Conservation (phyloP, 2,888 invertebrate species). For the Spilosoma lubricipeda region DNA sequence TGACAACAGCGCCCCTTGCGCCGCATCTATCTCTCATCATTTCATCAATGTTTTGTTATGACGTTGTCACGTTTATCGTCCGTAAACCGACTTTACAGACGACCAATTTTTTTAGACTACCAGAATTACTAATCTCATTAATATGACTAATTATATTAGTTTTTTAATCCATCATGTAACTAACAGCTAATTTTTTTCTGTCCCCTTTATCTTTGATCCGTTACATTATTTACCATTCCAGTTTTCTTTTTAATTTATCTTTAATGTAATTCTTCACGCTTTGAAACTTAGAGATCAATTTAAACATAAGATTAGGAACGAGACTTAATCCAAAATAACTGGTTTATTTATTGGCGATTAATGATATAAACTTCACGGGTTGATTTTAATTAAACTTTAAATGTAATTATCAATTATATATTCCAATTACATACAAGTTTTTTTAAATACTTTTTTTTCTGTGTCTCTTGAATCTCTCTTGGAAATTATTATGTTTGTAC, state of each 20-base stretch:
- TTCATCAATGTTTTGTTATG: no score
- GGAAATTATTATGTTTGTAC: background rate
- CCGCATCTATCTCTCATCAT: no score
- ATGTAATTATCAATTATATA: slow-evolving; percentile 34
- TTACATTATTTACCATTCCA: background rate
- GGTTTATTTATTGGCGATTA: slow-evolving; percentile 37
- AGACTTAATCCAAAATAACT: slow-evolving; percentile 31
- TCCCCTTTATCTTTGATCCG: background rate
- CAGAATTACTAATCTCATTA: background rate
- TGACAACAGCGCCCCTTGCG: no score
- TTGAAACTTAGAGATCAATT: slow-evolving; percentile 36
- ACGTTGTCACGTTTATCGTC: no score
- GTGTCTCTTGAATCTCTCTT: slow-evolving; percentile 17
- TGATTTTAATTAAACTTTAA: slow-evolving; percentile 30
- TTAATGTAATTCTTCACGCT: slow-evolving; percentile 14
- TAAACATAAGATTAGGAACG: slow-evolving; percentile 29
- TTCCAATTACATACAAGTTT: background rate
- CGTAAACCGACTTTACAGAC: no score
- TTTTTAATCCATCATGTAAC: background rate
- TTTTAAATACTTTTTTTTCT: background rate
- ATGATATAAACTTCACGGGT: slow-evolving; percentile 41
- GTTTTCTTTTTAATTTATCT: background rate
- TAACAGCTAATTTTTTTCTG: background rate
- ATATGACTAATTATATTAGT: background rate
- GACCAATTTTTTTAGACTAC: no score